Base-by-base conservation (phyloP, 1,140 invertebrate genomes). In the Fopius arisanus region DNA sequence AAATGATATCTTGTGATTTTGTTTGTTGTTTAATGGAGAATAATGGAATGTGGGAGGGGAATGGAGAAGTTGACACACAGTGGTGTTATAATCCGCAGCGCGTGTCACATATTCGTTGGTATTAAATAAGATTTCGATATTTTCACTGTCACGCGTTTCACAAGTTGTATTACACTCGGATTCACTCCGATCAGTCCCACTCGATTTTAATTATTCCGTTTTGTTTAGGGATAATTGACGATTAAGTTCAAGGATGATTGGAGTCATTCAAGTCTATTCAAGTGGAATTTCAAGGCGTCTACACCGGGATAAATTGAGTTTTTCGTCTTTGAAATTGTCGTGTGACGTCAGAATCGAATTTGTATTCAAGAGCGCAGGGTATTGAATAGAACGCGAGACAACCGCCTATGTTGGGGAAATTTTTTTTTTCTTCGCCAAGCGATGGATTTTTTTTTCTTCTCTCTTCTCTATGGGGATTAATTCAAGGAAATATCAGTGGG, bases 41-140 rank as follows among this genome's bases (percentile, higher is more conserved):
- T 51, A 19, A 1, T 5, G 1, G 43, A 51, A 51, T 63, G 28
- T 14, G 41, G 14, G 40, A 41, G 31, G 14, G 16, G 29, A 21
- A 28, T 43, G 43, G 66, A 31, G 40, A 67, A 69, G 29, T 69
- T 69, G 71, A 73, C 71, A 72, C 70, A 66, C 71, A 19, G 9
- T 54, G 71, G 71, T 73, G 71, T 33, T 67, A 33, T 51, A 43
- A 59, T 59, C 66, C 71, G 67, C 14, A 23, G 51, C 65, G 63
- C 43, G 65, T 67, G 71, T 73, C 71, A 73, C 71, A 73, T 73
- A 67, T 54, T 73, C 71, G 65, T 41, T 43, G 29, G 6, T 23
- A 33, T 6, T 28, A 73, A 31, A 21, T 6, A 14, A 19, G 26
- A 5, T 67, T 33, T 67, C 37, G 1, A 21, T 51, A 51, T 67